These are phyloP conservation scores for Umimayanthus kanabou DNA, from an alignment of 92 coral and sea anemone genomes.

Conservation along the genomic window DNA sequence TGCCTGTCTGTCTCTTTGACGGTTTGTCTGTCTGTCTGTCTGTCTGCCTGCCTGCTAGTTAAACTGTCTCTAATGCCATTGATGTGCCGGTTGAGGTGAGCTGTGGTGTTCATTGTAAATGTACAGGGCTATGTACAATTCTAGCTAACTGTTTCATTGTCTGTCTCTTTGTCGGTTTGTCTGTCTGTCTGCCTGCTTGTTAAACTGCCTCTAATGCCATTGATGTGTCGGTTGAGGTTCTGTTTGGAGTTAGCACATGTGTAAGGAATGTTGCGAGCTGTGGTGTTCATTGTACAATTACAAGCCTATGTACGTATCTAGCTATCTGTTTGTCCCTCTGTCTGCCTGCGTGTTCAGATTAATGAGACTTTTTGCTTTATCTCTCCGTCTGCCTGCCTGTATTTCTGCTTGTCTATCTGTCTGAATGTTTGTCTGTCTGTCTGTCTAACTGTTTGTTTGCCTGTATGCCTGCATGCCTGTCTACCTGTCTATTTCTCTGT, in stretches of 20 bases:
- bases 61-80: no score
- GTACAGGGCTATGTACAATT: neutral
- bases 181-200: neutral
- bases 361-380: no score
- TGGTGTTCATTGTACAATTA: no score
- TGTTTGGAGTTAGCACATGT: conserved; percentile 51
- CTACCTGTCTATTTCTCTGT: no score
- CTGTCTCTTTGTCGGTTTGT: neutral
- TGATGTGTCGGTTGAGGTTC: conserved; percentile 75
- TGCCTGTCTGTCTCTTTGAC: neutral
- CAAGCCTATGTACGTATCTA: neutral
- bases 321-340: neutral
- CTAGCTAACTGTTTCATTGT: neutral
- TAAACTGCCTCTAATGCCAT: conserved; percentile 67
- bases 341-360: no score
- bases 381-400: no score
- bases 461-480: no score
- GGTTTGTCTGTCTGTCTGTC: neutral
- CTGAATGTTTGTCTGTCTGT: no score
- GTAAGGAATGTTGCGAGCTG: neutral
- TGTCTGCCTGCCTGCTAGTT: neutral
- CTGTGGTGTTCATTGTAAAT: no score
- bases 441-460: no score
- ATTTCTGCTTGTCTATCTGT: no score
- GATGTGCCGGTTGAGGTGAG: no score